Evolutionary conservation across 1,140 invertebrate genomes (phyloP).

Genomic region (Drosophila lowei): DNA sequence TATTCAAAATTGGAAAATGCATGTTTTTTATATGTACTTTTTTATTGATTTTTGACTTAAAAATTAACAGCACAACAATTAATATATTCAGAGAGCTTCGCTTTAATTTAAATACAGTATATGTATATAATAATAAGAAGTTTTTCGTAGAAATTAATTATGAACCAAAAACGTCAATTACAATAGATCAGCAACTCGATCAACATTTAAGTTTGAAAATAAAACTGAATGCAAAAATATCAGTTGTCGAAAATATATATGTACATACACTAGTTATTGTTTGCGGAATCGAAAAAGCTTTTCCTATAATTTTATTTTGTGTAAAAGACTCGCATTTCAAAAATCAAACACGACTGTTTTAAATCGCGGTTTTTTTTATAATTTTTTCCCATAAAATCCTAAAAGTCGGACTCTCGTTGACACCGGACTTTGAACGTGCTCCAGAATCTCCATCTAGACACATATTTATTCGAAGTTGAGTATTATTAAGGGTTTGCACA

Average conservation of each 20-base stretch:
- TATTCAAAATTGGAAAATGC: too few species aligned
- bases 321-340: conserved; percentile 17
- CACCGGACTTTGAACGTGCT: conserved; percentile 82
- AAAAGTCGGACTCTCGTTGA: conserved; percentile 82
- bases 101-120: conserved; percentile 46
- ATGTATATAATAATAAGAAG: conserved; percentile 28
- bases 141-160: conserved; percentile 19
- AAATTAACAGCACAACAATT: conserved; percentile 73
- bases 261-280: conserved; percentile 67
- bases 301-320: conserved; percentile 24
- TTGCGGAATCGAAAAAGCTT: conserved; percentile 43
- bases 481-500: conserved; percentile 35
- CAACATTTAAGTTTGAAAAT: conserved; percentile 10
- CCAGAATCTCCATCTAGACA: conserved; percentile 82
- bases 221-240: conserved; percentile 29
- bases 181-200: conserved; percentile 3
- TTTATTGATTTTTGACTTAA: conserved; percentile 56
- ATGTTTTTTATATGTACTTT: conserved; percentile 7
- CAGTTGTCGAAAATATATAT: conserved; percentile 47
- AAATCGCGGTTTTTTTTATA: conserved; percentile 33
- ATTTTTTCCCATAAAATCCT: conserved; percentile 82
- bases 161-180: conserved; percentile 6
- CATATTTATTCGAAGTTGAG: conserved; percentile 32
- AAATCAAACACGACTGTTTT: conserved; percentile 19
- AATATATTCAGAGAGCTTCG: conserved; percentile 62